Evolutionary conservation across 2,797 vertebrate genomes (phyloP).

Genomic region (Melanotaenia parkinsoni): DNA sequence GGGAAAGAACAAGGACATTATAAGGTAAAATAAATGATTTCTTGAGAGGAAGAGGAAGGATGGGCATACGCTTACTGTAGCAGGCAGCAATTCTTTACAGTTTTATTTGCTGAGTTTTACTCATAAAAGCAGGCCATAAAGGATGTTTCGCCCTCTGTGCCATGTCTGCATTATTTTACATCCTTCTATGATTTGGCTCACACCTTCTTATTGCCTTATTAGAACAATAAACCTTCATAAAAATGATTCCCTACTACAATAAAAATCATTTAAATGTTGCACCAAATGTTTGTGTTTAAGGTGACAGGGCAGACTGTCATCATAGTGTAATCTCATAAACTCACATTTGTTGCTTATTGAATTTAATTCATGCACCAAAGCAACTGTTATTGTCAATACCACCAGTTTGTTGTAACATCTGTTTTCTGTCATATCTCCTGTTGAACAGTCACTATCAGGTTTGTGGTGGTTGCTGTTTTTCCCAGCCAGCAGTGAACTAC

Average conservation of each 20-base stretch:
- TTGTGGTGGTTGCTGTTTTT: constrained; percentile 21
- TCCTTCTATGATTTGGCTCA: constrained; percentile 37
- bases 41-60: constrained; percentile 29
- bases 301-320: constrained; percentile 9
- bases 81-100: constrained; percentile 21
- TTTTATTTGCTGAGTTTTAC: constrained; percentile 47
- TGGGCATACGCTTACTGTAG: constrained; percentile 5
- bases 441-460: constrained; percentile 20
- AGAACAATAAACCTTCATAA: constrained; percentile 41
- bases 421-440: constrained; percentile 22
- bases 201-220: constrained; percentile 49
- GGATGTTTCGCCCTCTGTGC: constrained; percentile 30
- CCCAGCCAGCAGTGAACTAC: constrained; percentile 19
- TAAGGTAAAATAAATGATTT: constrained; percentile 39
- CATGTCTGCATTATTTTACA: constrained; percentile 12
- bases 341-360: constrained; percentile 19
- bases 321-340: constrained; percentile 10
- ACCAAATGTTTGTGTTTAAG: constrained; percentile 29
- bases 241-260: constrained; percentile 37
- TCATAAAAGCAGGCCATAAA: constrained; percentile 58
- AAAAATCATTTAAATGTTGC: constrained; percentile 46
- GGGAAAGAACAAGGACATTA: constrained; percentile 41
- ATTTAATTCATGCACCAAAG: neutral
- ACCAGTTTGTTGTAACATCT: constrained; percentile 5
- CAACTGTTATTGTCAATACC: neutral